Base-by-base conservation (phyloP, 2,113 vertebrate species). In the Lagopus muta region DNA sequence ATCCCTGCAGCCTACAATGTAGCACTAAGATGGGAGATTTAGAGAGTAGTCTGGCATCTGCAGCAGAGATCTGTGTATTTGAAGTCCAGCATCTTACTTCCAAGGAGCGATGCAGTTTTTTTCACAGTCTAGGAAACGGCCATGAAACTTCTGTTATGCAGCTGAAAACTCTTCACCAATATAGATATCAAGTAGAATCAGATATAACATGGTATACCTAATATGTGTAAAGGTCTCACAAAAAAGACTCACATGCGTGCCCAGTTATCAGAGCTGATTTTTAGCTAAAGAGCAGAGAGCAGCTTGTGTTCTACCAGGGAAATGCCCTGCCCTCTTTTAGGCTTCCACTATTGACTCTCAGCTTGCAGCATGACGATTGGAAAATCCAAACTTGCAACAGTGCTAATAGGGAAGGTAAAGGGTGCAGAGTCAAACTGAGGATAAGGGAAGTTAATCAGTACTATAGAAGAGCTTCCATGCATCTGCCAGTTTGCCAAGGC, bases 361-460 rank as follows among this genome's bases (percentile, higher is more conserved):
- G 25, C 32, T 43, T 43, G n/a, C 30, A 48, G 20, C 7, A 34
- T 13, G 47, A 30, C 1, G 3, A 32, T 21, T 30, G 57, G 64
- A 21, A 25, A 10, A 27, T 19, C 84, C 42, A 72, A 38, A 22
- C 13, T 71, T 3, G 0, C 20, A 21, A 17, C 24, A 45, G 4
- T 3, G 8, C 42, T 24, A 8, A 2, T 0, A 0, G 4, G 43
- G 34, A 77, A 60, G 5, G 5, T 19, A 57, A 3, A 2, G 28
- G 3, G 45, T 52, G 25, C 20, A 50, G 57, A 88, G 30, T 52
- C 28, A 34, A 24, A 30, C 5, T 2, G 1, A 1, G 72, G 20
- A 14, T 0, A 0, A 3, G 8, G 25, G 11, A 70, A 55, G 69
- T 87, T 87, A 87, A 81, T 91, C 55, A 70, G 55, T 78, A 61